Evolutionary conservation across 2,888 invertebrate genomes (phyloP).

Genomic region (Atethmia centrago): DNA sequence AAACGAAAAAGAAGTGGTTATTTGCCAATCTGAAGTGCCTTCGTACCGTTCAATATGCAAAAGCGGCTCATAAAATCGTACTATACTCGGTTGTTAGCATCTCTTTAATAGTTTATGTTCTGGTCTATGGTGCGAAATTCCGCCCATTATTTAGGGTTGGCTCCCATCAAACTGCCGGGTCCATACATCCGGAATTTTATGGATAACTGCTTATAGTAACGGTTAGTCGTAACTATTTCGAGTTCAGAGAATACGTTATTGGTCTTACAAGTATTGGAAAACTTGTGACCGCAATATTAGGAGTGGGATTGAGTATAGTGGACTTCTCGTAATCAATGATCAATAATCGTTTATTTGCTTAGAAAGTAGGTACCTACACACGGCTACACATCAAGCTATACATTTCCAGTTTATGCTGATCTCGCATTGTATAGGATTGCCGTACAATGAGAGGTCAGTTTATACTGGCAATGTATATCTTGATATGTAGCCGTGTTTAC

Average conservation of each 20-base stretch:
- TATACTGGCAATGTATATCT: too few species aligned
- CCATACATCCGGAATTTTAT: constrained; percentile 78
- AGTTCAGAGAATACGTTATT: constrained; percentile 29
- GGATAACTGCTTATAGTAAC: constrained; percentile 62
- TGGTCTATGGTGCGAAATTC: constrained; percentile 82
- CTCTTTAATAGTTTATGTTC: constrained; percentile 82
- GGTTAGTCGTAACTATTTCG: constrained; percentile 48
- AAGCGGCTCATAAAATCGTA: constrained; percentile 79
- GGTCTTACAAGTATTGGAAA: constrained; percentile 11
- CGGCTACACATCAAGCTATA: too few species aligned
- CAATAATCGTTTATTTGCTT: too few species aligned
- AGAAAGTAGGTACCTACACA: too few species aligned
- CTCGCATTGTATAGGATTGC: too few species aligned
- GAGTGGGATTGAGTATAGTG: background rate
- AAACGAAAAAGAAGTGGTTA: constrained; percentile 42
- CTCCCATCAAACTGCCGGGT: constrained; percentile 78
- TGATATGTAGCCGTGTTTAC: too few species aligned
- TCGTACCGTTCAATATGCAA: constrained; percentile 72
- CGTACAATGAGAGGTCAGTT: too few species aligned
- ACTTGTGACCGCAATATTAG: constrained; percentile 4
- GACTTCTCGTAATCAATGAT: too few species aligned
- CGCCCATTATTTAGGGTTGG: constrained; percentile 82
- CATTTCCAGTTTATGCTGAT: too few species aligned
- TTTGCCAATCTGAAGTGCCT: constrained; percentile 46
- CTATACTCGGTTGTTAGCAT: constrained; percentile 72